Conservation (phyloP, 2,797 vertebrate genomes). For the Micropoecilia bifurca region DNA sequence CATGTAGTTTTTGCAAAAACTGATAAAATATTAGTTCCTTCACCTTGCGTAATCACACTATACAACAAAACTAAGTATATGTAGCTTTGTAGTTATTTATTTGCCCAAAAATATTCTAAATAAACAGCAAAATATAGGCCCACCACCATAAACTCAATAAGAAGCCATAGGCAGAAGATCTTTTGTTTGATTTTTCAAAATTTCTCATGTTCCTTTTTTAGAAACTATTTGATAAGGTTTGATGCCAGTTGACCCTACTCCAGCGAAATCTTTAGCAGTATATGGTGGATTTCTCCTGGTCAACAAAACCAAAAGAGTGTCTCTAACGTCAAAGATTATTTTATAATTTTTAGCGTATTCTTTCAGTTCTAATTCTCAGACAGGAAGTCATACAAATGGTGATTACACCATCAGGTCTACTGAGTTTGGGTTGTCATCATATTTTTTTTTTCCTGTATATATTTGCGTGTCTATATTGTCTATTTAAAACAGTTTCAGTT, state of each 20-base stretch:
- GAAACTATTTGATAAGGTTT: too few species aligned
- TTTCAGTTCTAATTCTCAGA: background rate
- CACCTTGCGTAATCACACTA: background rate
- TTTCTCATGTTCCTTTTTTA: too few species aligned
- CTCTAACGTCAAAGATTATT: background rate
- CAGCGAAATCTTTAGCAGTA: background rate
- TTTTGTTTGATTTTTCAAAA: too few species aligned
- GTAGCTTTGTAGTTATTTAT: background rate
- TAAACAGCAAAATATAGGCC: background rate
- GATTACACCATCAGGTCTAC: background rate
- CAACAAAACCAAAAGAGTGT: background rate
- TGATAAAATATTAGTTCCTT: background rate
- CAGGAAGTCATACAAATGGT: background rate
- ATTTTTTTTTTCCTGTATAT: background rate
- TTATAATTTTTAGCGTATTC: background rate
- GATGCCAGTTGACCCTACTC: background rate
- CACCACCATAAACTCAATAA: background rate
- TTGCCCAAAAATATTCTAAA: background rate
- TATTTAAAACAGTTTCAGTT: background rate
- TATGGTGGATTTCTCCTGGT: background rate
- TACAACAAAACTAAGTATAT: background rate
- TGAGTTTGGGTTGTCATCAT: too few species aligned
- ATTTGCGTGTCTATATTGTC: background rate
- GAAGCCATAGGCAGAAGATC: background rate
- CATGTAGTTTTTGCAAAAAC: constrained; percentile 4